Evolutionary conservation across 2,113 vertebrate species (phyloP).

Genomic region (Muntiacus muntjak): DNA sequence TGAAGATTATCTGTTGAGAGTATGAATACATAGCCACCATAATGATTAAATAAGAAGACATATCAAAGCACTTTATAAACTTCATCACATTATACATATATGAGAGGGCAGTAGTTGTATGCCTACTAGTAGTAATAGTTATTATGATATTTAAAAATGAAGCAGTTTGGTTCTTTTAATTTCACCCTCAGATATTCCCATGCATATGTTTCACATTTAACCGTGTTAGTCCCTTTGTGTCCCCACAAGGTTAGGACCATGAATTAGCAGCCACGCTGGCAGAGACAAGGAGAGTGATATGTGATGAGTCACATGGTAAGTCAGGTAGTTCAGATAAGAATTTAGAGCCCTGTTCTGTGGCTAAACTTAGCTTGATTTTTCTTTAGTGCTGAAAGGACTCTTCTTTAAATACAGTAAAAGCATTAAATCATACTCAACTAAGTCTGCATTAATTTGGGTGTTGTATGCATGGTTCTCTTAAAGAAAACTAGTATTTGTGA

Average conservation of each 20-base stretch:
- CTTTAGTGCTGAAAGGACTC: neutral
- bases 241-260: neutral
- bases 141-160: neutral
- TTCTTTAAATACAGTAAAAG: neutral
- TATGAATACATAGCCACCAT: neutral
- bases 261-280: neutral
- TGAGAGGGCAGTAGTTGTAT: neutral
- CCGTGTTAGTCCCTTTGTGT: neutral
- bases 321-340: neutral
- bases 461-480: neutral
- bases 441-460: neutral
- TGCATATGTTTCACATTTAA: neutral
- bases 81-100: neutral
- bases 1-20: neutral
- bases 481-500: neutral
- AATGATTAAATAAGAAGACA: neutral
- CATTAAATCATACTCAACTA: neutral
- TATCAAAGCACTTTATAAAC: neutral
- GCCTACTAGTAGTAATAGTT: neutral
- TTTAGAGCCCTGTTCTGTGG: neutral
- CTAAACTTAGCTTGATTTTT: conserved; percentile 8
- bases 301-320: neutral
- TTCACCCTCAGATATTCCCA: neutral
- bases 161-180: neutral
- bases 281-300: neutral